Evolutionary conservation across 1,140 invertebrate species (phyloP), one percentile per base, ranked within the genome.

Genomic region (Calycopis cecrops): DNA sequence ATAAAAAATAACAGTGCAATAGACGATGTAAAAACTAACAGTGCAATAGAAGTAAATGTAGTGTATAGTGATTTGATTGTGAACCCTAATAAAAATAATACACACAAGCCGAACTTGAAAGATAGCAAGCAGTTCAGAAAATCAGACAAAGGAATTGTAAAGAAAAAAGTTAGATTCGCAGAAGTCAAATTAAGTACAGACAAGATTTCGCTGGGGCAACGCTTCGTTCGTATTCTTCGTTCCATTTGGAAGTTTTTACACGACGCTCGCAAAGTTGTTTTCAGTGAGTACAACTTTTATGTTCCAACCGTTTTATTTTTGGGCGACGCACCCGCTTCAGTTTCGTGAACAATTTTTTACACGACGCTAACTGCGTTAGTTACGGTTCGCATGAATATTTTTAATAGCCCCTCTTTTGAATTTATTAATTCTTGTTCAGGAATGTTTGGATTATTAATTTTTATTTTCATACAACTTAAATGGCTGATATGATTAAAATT

Each of bases 111-210:
- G 9, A 37, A 28, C 21, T 28, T 28, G 6, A 28, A 9, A 37
- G 40, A 7, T 47, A 58, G 56, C 33, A 79, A 78, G 68, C 71
- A 53, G 55, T 49, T 59, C 47, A 54, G 57, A 11, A 67, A 62
- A 67, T 65, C 38, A 42, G 67, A 65, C 47, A 72, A 71, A 61
- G 63, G 61, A 52, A 68, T 52, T 52, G 58, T 48, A 38, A 82
- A 76, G 73, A 83, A 83, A 72, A 76, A 67, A 66, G 79, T 83
- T 58, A 69, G 72, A 63, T 83, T 81, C 60, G 68, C 66, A 55
- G 74, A 76, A 59, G 50, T 52, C 35, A 65, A 73, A 38, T 56
- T 59, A 52, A 49, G 38, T 11, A 59, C 62, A 54, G 58, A 63
- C 57, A 63, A 62, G 60, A 59, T 64, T 52, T 57, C 76, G n/a